Evolutionary conservation across 2,113 vertebrate species (phyloP), one percentile per base, ranked within the genome.

Genomic region (Burhinus bistriatus): DNA sequence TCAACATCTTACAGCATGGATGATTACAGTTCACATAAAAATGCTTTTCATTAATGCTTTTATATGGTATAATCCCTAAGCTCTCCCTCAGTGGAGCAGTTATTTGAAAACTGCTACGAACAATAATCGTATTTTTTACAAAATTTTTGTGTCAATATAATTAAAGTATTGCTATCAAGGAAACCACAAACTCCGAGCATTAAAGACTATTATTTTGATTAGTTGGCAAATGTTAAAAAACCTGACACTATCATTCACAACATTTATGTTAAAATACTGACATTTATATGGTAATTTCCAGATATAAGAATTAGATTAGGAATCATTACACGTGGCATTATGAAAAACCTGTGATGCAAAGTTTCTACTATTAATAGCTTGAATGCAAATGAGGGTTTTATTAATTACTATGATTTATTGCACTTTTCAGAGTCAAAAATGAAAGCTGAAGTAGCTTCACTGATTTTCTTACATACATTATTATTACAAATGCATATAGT

Each of bases 201-300:
- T 75, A 79, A 69, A 87, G 40, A 47, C 34, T 57, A 44, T 84
- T 89, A 49, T 84, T 94, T 81, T 93, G 59, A 91, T 94, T 89
- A 87, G 47, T n/a, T 76, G 58, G 23, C 11, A 87, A 95, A 82
- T 80, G 72, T 57, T 95, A 58, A 55, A 91, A 68, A 42, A 15
- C 16, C 3, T 34, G 47, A 32, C 52, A 9, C 29, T 78, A 51
- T 66, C n/a, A 61, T 79, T 89, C 47, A 16, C 78, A 94, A 87
- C 62, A 79, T 87, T 81, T 87, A 72, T 12, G 3, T 82, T 90
- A 90, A 95, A 94, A 93, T 57, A 52, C 66, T 89, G 87, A 80
- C 77, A 78, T 89, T 85, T 94, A 71, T 40, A 69, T 36, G 38
- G 87, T 85, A 89, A 95, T 91, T 87, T 87, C 32, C 55, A 96